Conservation (phyloP, 2,888 invertebrate genomes). For the Chrysomela aeneicollis region DNA sequence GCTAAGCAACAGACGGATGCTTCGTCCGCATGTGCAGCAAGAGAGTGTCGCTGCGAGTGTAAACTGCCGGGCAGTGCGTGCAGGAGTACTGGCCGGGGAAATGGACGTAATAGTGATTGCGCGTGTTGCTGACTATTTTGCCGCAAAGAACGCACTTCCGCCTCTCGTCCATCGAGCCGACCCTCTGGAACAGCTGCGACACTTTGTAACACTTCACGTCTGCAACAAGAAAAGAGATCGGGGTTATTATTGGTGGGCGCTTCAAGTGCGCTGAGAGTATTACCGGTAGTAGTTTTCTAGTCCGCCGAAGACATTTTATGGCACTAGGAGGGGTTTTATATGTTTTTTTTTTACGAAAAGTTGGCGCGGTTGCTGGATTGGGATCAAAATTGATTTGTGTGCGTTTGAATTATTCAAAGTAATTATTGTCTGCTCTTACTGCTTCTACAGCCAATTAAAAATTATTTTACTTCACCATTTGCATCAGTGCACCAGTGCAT, state of each 20-base stretch:
- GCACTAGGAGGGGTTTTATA: neutral
- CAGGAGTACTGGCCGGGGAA: constrained; percentile 69
- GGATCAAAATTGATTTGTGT: neutral
- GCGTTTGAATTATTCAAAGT: neutral
- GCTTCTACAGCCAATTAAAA: too few relatives aligned
- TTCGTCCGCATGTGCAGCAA: constrained; percentile 68
- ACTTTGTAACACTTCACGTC: constrained; percentile 66
- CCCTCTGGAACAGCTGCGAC: constrained; percentile 68
- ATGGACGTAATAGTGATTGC: constrained; percentile 70
- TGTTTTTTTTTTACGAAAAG: neutral
- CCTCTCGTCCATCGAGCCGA: constrained; percentile 67
- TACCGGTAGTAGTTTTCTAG: constrained; percentile 28
- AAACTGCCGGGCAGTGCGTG: constrained; percentile 67
- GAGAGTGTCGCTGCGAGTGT: constrained; percentile 68
- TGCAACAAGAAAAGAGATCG: constrained; percentile 57
- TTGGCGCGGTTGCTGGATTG: neutral
- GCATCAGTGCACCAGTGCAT: too few relatives aligned
- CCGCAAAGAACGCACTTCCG: constrained; percentile 68
- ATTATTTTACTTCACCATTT: too few relatives aligned
- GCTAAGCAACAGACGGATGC: constrained; percentile 63
- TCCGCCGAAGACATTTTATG: neutral
- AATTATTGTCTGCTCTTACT: too few relatives aligned
- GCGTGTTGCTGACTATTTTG: constrained; percentile 69
- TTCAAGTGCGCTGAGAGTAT: constrained; percentile 14
- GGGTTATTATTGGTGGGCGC: constrained; percentile 11